These are phyloP conservation scores for Arctia plantaginis DNA, from an alignment of 2,888 invertebrate species.

Conservation along the genomic window DNA sequence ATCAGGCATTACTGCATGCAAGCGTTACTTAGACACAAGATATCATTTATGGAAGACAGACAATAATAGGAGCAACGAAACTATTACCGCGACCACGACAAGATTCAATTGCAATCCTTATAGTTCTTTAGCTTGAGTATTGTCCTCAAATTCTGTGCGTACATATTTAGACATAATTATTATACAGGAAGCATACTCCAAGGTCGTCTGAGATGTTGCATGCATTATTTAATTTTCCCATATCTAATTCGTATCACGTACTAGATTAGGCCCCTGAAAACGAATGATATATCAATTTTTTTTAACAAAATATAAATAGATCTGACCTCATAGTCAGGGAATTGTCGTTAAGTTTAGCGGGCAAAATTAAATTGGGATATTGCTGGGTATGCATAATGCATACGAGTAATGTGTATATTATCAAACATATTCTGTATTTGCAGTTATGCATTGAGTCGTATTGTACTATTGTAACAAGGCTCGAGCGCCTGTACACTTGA, in stretches of 20 bases:
- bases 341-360: conserved; percentile 27
- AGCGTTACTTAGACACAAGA: background rate
- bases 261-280: conserved; percentile 48
- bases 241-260: conserved; percentile 59
- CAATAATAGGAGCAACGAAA: conserved; percentile 17
- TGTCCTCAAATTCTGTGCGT: conserved; percentile 30
- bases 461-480: conserved; percentile 52
- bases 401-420: background rate
- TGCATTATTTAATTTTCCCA: conserved; percentile 58
- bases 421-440: conserved; percentile 32
- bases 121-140: conserved; percentile 33
- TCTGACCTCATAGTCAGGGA: conserved; percentile 48
- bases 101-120: conserved; percentile 29
- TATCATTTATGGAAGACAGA: conserved; percentile 17
- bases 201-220: conserved; percentile 63
- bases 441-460: conserved; percentile 35
- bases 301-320: conserved; percentile 49
- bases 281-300: conserved; percentile 29
- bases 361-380: conserved; percentile 33
- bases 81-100: conserved; percentile 30
- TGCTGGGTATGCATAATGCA: conserved; percentile 23
- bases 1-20: background rate
- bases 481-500: conserved; percentile 51
- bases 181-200: conserved; percentile 57
- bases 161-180: conserved; percentile 50